These are phyloP conservation scores for Holocentrus rufus DNA, from an alignment of 2,797 vertebrate genomes.

Conservation along the genomic window DNA sequence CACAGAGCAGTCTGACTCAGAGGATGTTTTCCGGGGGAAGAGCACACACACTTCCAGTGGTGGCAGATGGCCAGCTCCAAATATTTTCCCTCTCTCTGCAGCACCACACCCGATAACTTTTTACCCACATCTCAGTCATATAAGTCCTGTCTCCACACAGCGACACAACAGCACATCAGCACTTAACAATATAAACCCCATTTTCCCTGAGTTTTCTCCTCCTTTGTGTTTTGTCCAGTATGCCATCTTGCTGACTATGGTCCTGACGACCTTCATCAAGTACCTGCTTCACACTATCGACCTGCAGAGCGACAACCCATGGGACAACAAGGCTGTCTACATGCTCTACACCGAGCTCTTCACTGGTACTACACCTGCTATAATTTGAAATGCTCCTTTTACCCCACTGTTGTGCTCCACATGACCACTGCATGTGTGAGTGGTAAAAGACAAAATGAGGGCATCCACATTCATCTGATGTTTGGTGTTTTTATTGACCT, in stretches of 20 bases:
- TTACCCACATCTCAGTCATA: background rate
- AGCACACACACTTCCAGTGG: no score
- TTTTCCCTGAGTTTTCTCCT: background rate
- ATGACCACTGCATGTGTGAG: background rate
- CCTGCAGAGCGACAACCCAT: conserved; percentile 95
- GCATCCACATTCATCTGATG: background rate
- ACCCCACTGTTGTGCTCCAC: background rate
- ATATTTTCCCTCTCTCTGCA: background rate
- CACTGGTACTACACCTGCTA: conserved; percentile 81
- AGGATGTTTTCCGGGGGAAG: background rate
- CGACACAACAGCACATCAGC: background rate
- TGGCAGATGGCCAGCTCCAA: background rate
- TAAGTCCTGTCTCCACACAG: background rate
- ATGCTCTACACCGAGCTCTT: conserved; percentile 98
- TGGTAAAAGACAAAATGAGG: background rate
- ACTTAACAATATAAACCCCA: background rate
- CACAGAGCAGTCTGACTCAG: background rate
- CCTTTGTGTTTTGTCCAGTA: conserved; percentile 81
- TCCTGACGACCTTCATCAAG: conserved; percentile 95
- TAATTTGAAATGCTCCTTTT: background rate
- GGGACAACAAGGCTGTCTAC: conserved; percentile 98
- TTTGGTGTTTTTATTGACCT: conserved; percentile 16
- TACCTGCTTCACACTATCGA: conserved; percentile 93
- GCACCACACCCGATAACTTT: background rate
- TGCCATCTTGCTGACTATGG: conserved; percentile 95